A percentile compares a stretch with the other conserved stretches of the same genome.
phyloP scores from a whole-genome alignment of 2,888 invertebrate species.

The Hemaris fuciformis region DNA sequence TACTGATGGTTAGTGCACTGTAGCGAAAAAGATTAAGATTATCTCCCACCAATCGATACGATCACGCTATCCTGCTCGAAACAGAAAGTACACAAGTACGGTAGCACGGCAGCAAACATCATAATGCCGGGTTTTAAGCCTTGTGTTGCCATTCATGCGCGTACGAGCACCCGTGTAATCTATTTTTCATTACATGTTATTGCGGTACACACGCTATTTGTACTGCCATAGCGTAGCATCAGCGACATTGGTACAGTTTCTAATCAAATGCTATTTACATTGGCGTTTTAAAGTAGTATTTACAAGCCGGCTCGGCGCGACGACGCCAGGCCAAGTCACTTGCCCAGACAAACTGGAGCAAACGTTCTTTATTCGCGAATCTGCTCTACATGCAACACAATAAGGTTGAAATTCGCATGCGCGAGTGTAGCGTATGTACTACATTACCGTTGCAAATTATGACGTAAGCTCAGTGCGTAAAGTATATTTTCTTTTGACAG shows the following conservation, averaged over 20 bases:
- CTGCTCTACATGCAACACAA: neutral
- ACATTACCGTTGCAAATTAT: neutral
- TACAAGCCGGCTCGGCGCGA: slow-evolving; percentile 5
- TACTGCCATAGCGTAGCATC: neutral
- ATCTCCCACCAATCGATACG: too few relatives aligned
- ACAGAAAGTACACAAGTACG: too few relatives aligned
- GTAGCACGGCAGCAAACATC: too few relatives aligned
- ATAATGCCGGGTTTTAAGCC: too few relatives aligned
- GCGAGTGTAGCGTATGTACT: neutral
- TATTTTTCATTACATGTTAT: neutral
- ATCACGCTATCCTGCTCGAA: too few relatives aligned
- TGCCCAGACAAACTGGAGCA: slow-evolving; percentile 8
- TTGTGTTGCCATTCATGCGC: too few relatives aligned
- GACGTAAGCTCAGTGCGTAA: neutral
- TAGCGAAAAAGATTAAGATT: too few relatives aligned
- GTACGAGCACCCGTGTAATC: too few relatives aligned
- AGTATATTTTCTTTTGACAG: neutral
- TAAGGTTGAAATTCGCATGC: neutral
- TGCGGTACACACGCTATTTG: neutral
- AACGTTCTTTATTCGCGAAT: neutral
- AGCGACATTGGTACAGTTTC: neutral
- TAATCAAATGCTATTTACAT: slow-evolving; percentile 1
- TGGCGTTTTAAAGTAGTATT: neutral
- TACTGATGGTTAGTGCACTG: too few relatives aligned
- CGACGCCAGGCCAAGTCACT: neutral